Percentiles rank a stretch among this genome's conserved stretches.
Conservation (phyloP, 2,113 vertebrate genomes). For the Hypomesus transpacificus region DNA sequence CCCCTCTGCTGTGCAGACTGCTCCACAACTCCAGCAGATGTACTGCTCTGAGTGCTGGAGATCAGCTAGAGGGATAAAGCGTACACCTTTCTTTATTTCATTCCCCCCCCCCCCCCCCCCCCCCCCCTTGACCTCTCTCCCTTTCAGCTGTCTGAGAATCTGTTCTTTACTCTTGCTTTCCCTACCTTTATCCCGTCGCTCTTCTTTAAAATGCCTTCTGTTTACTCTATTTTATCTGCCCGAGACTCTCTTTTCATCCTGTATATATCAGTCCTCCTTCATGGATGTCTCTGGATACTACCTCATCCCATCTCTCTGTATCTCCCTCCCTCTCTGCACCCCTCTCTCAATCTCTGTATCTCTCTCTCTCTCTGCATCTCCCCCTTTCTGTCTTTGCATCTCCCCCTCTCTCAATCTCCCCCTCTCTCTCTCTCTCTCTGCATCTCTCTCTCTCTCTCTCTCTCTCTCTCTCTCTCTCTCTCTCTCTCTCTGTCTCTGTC, state of each 20-base stretch:
- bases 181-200: slow-evolving; percentile 18
- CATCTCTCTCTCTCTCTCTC: slow-evolving; percentile 4
- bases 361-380: slow-evolving; percentile 4
- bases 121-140: slow-evolving; percentile 7
- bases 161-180: slow-evolving; percentile 3
- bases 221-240: slow-evolving; percentile 5
- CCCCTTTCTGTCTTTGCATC: no score
- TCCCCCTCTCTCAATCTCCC: background rate
- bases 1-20: slow-evolving; percentile 76
- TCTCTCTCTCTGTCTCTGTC: slow-evolving; percentile 18
- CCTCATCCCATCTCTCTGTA: slow-evolving; percentile 21
- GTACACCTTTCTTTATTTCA: no score
- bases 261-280: background rate
- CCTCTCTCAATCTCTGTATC: background rate
- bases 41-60: slow-evolving; percentile 67
- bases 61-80: slow-evolving; percentile 62
- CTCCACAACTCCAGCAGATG: slow-evolving; percentile 77
- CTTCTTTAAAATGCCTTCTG: background rate
- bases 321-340: background rate
- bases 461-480: slow-evolving; percentile 23
- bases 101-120: background rate
- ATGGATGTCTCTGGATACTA: slow-evolving; percentile 2
- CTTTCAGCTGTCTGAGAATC: slow-evolving; percentile 14
- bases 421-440: background rate
- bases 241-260: background rate